These are phyloP conservation scores for Drosophila kanekoi DNA, from an alignment of 2,888 invertebrate species.

Conservation along the genomic window DNA sequence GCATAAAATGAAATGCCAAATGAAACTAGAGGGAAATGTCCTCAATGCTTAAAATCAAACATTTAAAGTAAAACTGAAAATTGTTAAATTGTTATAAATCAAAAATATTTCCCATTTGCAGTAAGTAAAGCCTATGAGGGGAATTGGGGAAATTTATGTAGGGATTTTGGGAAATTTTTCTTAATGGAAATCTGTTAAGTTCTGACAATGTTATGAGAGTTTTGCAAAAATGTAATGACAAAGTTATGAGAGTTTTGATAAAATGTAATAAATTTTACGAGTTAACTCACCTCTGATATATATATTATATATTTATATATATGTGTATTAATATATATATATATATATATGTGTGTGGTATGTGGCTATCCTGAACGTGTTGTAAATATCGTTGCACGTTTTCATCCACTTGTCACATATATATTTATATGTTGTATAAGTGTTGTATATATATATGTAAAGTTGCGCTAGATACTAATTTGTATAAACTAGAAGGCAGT, in stretches of 20 bases:
- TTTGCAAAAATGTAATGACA: not conserved
- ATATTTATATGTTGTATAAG: slow-evolving; percentile 7
- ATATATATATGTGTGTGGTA: slow-evolving; percentile 2
- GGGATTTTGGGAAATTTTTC: no score
- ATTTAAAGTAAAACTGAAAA: no score
- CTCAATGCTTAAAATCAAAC: no score
- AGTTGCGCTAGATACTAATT: not conserved
- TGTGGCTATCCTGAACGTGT: slow-evolving; percentile 38
- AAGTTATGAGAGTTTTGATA: not conserved
- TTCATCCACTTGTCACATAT: slow-evolving; percentile 12
- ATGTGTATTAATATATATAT: not conserved
- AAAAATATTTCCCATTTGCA: no score
- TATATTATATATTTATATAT: not conserved
- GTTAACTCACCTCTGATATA: slow-evolving; percentile 42
- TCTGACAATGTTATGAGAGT: not conserved
- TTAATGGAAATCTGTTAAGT: not conserved
- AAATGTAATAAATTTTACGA: not conserved
- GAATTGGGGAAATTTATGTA: no score
- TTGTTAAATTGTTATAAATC: no score
- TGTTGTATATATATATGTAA: slow-evolving; percentile 12
- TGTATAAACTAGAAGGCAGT: slow-evolving; percentile 61
- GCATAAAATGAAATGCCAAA: no score
- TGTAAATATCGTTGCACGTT: slow-evolving; percentile 53
- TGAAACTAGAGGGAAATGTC: no score
- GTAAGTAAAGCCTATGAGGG: no score